These are phyloP conservation scores for Lophotriccus pileatus DNA, from an alignment of 2,797 vertebrate species.

Conservation along the genomic window DNA sequence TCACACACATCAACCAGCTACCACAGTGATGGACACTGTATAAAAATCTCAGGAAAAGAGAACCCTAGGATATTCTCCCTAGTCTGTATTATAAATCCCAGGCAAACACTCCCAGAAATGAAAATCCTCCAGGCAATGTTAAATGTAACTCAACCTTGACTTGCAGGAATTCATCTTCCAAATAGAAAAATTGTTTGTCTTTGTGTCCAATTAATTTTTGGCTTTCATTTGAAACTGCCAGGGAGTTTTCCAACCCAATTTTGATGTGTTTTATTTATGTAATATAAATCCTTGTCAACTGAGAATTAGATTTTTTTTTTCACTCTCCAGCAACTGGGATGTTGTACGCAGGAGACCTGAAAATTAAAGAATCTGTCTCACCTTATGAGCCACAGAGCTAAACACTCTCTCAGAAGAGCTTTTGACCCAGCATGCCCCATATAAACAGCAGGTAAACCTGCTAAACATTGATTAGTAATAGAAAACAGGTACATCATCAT, in stretches of 20 bases:
- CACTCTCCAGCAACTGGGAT: not conserved
- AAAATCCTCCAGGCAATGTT: conserved; percentile 7
- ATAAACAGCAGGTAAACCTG: not conserved
- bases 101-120: not conserved
- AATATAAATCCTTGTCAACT: not conserved
- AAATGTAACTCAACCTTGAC: conserved; percentile 43
- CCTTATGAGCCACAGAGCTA: not conserved
- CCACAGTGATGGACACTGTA: not conserved
- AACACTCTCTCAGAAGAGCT: not conserved
- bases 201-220: conserved; percentile 35
- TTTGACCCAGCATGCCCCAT: not conserved
- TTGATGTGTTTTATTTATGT: conserved; percentile 12
- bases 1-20: not conserved
- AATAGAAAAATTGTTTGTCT: conserved; percentile 25
- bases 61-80: not conserved
- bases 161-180: not conserved
- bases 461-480: not conserved
- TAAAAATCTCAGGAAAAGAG: not conserved
- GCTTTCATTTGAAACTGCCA: conserved; percentile 28
- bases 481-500: not conserved
- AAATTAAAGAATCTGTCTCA: not conserved
- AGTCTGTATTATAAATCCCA: not conserved
- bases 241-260: not conserved
- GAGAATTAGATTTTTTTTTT: not conserved
- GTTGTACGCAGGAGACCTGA: not conserved